phyloP scores from a whole-genome alignment of 2,113 vertebrate genomes.

The Thomomys bottae region DNA sequence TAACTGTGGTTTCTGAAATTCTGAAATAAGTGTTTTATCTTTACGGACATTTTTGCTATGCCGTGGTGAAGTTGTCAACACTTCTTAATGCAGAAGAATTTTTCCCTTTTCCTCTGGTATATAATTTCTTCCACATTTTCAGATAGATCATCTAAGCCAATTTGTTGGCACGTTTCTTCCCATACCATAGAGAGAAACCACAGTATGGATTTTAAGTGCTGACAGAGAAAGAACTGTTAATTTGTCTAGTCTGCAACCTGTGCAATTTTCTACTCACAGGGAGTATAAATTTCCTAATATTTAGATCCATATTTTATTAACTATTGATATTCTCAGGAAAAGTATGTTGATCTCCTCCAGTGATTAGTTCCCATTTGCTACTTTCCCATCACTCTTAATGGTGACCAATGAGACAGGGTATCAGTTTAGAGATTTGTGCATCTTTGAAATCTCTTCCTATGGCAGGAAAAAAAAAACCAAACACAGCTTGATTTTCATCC shows the following conservation, averaged over 20 bases:
- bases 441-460: slow-evolving; percentile 14
- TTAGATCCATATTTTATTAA: slow-evolving; percentile 64
- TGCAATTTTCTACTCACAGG: slow-evolving; percentile 61
- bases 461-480: slow-evolving; percentile 41
- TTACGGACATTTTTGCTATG: slow-evolving; percentile 65
- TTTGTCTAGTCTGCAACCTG: slow-evolving; percentile 76
- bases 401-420: background rate
- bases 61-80: slow-evolving; percentile 76
- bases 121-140: slow-evolving; percentile 81
- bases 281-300: slow-evolving; percentile 63
- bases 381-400: background rate
- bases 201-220: slow-evolving; percentile 73
- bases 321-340: slow-evolving; percentile 33
- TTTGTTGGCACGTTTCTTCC: slow-evolving; percentile 74
- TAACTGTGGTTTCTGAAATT: slow-evolving; percentile 69
- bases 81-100: slow-evolving; percentile 70
- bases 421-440: background rate
- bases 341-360: background rate
- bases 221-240: slow-evolving; percentile 77
- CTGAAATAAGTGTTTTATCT: slow-evolving; percentile 66
- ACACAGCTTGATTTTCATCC: background rate
- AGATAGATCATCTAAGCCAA: slow-evolving; percentile 76
- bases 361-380: background rate
- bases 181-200: slow-evolving; percentile 69
- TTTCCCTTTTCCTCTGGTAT: slow-evolving; percentile 50